Percentiles rank a stretch among this genome's conserved stretches.
Evolutionary conservation across 2,797 vertebrate species (phyloP).

Genomic region (Lagocephalus sceleratus): DNA sequence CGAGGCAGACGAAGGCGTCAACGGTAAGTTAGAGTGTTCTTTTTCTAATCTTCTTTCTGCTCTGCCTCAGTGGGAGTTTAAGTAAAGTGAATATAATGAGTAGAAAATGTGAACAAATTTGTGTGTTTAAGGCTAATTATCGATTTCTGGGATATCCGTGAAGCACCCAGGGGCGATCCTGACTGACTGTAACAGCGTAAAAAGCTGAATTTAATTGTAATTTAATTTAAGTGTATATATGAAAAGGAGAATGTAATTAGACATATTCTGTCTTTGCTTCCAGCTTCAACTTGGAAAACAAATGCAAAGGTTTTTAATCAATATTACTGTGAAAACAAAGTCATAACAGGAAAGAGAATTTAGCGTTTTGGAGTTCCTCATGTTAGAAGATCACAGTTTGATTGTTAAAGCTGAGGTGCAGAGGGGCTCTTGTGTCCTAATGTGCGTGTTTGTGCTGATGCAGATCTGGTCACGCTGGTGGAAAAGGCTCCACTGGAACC

Average conservation of each 20-base stretch:
- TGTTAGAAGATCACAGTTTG: background rate
- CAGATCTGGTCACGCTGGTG: constrained; percentile 69
- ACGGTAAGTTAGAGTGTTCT: constrained; percentile 58
- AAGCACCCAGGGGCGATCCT: no score
- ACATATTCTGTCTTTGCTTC: background rate
- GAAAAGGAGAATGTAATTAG: background rate
- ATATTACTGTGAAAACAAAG: background rate
- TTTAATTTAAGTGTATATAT: no score
- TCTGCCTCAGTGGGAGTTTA: background rate
- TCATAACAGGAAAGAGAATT: background rate
- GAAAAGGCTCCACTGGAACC: constrained; percentile 65
- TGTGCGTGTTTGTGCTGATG: background rate
- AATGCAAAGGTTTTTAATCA: background rate
- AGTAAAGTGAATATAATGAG: background rate
- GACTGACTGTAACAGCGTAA: no score
- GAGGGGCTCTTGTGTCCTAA: background rate
- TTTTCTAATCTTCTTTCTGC: background rate
- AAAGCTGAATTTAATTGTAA: no score
- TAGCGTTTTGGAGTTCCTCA: no score
- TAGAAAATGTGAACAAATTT: background rate
- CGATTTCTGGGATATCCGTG: no score
- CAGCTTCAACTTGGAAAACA: background rate
- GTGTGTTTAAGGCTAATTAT: no score
- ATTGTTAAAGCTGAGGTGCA: background rate
- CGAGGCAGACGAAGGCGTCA: constrained; percentile 66